Evolutionary conservation across 2,797 vertebrate genomes (phyloP).

Genomic region (Bufotes viridis): DNA sequence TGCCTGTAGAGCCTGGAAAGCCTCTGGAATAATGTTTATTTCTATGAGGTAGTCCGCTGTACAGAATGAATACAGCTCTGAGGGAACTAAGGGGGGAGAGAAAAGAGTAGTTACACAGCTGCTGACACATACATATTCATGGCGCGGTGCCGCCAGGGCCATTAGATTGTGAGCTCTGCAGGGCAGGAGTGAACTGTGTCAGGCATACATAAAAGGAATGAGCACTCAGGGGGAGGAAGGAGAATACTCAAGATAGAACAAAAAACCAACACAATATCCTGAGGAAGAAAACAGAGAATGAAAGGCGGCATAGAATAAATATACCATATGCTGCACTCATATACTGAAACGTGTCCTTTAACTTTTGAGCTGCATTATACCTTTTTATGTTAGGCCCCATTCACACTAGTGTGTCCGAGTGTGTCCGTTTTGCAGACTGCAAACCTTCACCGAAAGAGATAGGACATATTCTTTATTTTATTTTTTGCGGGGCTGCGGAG

Average conservation of each 20-base stretch:
- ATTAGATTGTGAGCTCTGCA: conserved; percentile 44
- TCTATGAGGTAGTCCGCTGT: conserved; percentile 24
- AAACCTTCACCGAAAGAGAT: no score
- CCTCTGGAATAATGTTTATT: conserved; percentile 53
- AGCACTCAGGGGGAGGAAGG: background rate
- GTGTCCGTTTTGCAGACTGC: no score
- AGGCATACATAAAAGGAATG: background rate
- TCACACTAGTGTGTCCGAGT: no score
- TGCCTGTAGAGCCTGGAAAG: conserved; percentile 41
- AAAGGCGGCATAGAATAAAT: background rate
- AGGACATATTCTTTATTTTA: no score
- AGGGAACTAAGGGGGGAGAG: background rate
- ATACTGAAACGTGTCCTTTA: background rate
- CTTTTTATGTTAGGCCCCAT: background rate
- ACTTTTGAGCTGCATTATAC: background rate
- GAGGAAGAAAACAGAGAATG: conserved; percentile 12
- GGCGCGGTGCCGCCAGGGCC: background rate
- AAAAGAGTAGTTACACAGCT: background rate
- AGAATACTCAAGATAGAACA: conserved; percentile 8
- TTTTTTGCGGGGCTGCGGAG: no score
- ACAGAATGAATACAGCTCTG: background rate
- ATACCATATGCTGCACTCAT: background rate
- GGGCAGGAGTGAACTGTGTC: conserved; percentile 1
- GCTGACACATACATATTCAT: conserved; percentile 20
- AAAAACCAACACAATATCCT: conserved; percentile 6